Evolutionary conservation across 2,113 vertebrate genomes (phyloP).

Genomic region (Tyto alba): DNA sequence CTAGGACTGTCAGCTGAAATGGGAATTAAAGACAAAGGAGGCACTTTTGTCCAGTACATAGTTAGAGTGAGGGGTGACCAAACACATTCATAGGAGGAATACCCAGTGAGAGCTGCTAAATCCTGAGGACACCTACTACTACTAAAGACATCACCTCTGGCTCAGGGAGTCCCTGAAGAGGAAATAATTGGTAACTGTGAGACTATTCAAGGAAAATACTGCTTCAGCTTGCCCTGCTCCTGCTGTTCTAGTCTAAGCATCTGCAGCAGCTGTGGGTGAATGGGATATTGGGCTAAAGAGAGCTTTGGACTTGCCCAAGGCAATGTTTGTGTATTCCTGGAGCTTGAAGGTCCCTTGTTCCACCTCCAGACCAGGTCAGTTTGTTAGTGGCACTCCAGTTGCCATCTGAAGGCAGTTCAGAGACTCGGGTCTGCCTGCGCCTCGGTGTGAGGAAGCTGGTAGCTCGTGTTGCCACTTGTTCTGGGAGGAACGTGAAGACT

Average conservation of each 20-base stretch:
- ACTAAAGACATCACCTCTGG: background rate
- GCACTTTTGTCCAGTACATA: accelerated
- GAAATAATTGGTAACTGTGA: background rate
- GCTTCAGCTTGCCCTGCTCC: background rate
- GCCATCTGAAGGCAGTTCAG: background rate
- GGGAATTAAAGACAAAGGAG: background rate
- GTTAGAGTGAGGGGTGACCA: background rate
- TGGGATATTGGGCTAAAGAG: background rate
- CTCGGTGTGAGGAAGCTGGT: accelerated
- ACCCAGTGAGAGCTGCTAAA: background rate
- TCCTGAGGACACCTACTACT: background rate
- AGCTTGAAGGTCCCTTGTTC: background rate
- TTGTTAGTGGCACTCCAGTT: background rate
- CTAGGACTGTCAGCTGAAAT: accelerated
- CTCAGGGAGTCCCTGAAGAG: background rate
- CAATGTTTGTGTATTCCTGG: background rate
- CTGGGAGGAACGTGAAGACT: accelerated
- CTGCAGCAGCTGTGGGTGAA: background rate
- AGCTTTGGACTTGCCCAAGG: background rate
- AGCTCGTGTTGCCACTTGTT: background rate
- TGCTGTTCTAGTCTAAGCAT: background rate
- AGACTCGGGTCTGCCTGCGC: background rate
- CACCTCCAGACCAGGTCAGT: background rate
- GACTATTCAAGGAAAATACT: background rate
- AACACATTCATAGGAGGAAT: background rate